These are phyloP conservation scores for Melitaea athalia DNA, from an alignment of 2,888 invertebrate species.

Conservation along the genomic window DNA sequence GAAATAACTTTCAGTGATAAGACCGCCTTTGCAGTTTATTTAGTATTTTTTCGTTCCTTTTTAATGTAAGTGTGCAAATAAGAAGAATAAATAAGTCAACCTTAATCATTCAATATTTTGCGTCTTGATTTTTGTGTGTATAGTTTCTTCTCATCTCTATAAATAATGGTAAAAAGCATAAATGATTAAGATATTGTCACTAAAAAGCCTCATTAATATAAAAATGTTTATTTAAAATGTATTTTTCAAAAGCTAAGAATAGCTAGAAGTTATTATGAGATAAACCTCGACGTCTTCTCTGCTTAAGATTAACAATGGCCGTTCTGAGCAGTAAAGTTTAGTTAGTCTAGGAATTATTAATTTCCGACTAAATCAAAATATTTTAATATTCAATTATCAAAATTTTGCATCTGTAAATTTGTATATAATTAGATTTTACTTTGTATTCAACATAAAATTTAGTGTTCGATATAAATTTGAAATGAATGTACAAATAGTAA, in stretches of 20 bases:
- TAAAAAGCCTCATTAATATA: neutral
- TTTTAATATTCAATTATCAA: neutral
- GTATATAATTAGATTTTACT: neutral
- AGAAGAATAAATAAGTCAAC: no score
- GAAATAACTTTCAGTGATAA: no score
- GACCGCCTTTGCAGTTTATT: no score
- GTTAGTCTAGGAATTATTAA: slow-evolving; percentile 17
- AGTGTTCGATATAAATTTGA: slow-evolving; percentile 24
- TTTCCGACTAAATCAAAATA: slow-evolving; percentile 11
- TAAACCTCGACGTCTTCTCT: slow-evolving; percentile 11
- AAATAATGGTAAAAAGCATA: neutral
- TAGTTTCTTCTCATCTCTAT: no score
- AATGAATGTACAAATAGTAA: slow-evolving; percentile 8
- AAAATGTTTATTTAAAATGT: neutral
- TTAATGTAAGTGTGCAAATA: no score
- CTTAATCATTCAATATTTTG: no score
- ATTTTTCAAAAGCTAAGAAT: slow-evolving; percentile 5
- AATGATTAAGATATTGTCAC: neutral
- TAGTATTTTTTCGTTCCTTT: no score
- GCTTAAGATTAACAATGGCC: slow-evolving; percentile 14
- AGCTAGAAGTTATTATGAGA: slow-evolving; percentile 15
- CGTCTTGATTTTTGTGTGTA: no score
- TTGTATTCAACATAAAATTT: slow-evolving; percentile 19
- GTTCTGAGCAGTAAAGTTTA: slow-evolving; percentile 16
- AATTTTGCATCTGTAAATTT: neutral